Conservation (phyloP, 1,140 invertebrate species). For the Aricia agestis region DNA sequence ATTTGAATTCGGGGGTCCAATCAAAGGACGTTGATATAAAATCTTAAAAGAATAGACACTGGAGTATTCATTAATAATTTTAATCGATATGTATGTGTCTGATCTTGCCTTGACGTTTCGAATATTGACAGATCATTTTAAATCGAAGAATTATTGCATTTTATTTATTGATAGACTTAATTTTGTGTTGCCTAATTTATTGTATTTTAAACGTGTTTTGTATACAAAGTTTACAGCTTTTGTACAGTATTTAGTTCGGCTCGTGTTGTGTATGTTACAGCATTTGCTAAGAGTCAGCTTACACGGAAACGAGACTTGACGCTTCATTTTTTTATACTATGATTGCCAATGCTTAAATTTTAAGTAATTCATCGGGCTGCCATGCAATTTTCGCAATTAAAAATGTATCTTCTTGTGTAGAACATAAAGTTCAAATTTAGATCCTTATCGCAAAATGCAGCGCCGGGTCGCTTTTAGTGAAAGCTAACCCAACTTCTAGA, state of each 20-base stretch:
- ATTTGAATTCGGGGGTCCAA: conserved; percentile 10
- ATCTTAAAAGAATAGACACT: conserved; percentile 7
- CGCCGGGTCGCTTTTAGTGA: too few species aligned
- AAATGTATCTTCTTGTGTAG: too few species aligned
- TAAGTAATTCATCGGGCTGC: too few species aligned
- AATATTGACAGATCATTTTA: conserved; percentile 34
- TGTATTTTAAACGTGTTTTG: conserved; percentile 60
- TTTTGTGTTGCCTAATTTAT: conserved; percentile 68
- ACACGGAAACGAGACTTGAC: too few species aligned
- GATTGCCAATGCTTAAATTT: too few species aligned
- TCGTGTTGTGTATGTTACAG: conserved; percentile 29
- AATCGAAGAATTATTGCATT: conserved; percentile 41
- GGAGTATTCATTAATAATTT: conserved; percentile 13
- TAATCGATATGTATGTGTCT: conserved; percentile 22
- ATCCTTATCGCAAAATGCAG: too few species aligned
- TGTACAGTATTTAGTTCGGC: conserved; percentile 48
- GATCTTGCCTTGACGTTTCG: conserved; percentile 26
- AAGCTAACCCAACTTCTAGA: conserved; percentile 39
- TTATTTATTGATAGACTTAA: conserved; percentile 40
- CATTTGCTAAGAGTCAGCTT: conserved; percentile 24
- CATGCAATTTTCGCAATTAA: too few species aligned
- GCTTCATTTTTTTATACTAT: too few species aligned
- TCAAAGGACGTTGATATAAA: neutral
- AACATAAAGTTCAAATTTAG: too few species aligned
- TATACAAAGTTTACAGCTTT: conserved; percentile 57